Evolutionary conservation across 2,888 invertebrate genomes (phyloP), one percentile per base, ranked within the genome.

Genomic region (Drosophila hamatofila): DNA sequence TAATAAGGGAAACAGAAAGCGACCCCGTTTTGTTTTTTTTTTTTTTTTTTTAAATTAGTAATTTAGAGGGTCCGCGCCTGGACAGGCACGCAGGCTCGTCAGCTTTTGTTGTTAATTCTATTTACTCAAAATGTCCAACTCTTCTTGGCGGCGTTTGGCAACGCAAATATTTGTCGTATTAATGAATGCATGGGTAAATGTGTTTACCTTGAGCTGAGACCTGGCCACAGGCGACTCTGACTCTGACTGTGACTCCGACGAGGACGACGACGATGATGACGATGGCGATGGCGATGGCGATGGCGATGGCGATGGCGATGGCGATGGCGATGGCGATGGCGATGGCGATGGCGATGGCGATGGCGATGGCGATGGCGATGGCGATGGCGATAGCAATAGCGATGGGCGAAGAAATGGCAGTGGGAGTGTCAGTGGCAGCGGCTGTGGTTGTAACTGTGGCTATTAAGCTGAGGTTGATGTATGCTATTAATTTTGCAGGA

Each of bases 101-200:
- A 66, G 89, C 77, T 83, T 85, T 89, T 85, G 84, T 87, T 88
- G 89, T 77, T 85, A 89, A 85, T 85, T 87, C 87, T 85, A 89
- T 85, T 85, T 85, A 80, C 87, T 81, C 72, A 75, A 84, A 88
- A 66, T 72, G 72, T 70, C 82, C 83, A 83, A 71, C 83, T 80
- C 72, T 78, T 76, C 60, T 72, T 64, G 64, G 44, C 54, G 44
- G 58, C 66, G 86, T 76, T 79, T 87, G 86, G 66, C 66, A 65
- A 59, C 52, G 72, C 72, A 86, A 86, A 86, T 86, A 86, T 86
- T 86, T 86, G 88, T 63, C 74, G 72, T 81, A 86, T 86, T 86
- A 89, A 86, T 89, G 89, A 80, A 85, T 88, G 90, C 79, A 79
- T 83, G 71, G 88, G 79, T 85, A 81, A 86, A 88, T 89, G 83